Percentiles rank a stretch among this genome's conserved stretches.
These are phyloP conservation scores for Carcinoscorpius rotundicauda DNA, from an alignment of 1,140 invertebrate genomes.

Conservation along the genomic window DNA sequence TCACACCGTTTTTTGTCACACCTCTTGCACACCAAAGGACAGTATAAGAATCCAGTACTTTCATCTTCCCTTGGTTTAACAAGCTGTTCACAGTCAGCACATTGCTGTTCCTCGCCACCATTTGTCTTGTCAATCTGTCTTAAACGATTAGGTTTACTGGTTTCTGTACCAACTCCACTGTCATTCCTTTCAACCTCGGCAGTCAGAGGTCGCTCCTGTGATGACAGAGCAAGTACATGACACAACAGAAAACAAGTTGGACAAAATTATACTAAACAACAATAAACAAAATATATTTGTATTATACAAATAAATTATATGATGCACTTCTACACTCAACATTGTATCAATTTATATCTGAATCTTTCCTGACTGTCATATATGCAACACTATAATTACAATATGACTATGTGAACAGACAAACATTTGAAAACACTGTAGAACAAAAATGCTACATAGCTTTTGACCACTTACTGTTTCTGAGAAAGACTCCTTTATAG, in stretches of 20 bases:
- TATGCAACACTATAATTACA: too few relatives aligned
- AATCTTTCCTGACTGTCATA: too few relatives aligned
- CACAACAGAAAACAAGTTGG: conserved; percentile 17
- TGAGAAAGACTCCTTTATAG: too few relatives aligned
- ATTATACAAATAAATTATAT: too few relatives aligned
- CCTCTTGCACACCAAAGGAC: conserved; percentile 55
- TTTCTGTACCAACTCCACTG: conserved; percentile 84
- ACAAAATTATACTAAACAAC: too few relatives aligned
- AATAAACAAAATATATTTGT: too few relatives aligned
- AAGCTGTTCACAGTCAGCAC: conserved; percentile 61
- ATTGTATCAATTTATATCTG: too few relatives aligned
- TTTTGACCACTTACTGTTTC: too few relatives aligned
- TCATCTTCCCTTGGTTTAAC: conserved; percentile 38
- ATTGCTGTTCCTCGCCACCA: conserved; percentile 29
- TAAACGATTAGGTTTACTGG: conserved; percentile 54
- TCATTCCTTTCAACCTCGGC: conserved; percentile 74
- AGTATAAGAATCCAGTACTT: conserved; percentile 9
- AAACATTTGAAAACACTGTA: too few relatives aligned
- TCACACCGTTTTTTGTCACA: conserved; percentile 76
- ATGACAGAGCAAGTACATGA: conserved; percentile 20
- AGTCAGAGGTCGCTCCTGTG: conserved; percentile 12
- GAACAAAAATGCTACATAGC: too few relatives aligned
- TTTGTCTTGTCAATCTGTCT: background rate
- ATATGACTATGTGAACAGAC: too few relatives aligned
- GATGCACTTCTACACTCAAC: too few relatives aligned